A percentile compares a stretch with the other conserved stretches of the same genome.
These are phyloP conservation scores for Momotus momota DNA, from an alignment of 2,797 vertebrate species.

Conservation along the genomic window DNA sequence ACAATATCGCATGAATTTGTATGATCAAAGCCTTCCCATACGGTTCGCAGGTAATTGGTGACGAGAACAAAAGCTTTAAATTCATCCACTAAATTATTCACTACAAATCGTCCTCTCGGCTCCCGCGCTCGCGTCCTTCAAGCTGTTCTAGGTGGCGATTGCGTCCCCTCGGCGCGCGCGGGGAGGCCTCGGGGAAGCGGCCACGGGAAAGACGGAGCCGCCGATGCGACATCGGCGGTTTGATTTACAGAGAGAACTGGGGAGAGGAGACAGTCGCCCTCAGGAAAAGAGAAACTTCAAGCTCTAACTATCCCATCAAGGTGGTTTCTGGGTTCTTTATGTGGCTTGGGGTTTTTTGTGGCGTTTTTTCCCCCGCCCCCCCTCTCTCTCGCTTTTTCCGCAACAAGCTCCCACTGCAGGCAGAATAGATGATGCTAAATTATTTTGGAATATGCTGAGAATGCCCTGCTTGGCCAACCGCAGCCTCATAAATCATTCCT, in stretches of 20 bases:
- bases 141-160: conserved; percentile 43
- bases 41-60: conserved; percentile 60
- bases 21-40: conserved; percentile 58
- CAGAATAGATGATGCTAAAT: conserved; percentile 55
- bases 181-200: conserved; percentile 22
- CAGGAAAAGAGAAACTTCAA: not conserved
- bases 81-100: conserved; percentile 71
- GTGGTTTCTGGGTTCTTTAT: not conserved
- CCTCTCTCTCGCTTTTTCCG: not conserved
- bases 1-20: conserved; percentile 22
- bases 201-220: conserved; percentile 11
- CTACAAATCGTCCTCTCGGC: conserved; percentile 40
- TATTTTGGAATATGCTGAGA: conserved; percentile 67
- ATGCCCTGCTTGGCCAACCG: conserved; percentile 51
- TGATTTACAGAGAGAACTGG: conserved; percentile 27
- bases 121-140: conserved; percentile 48
- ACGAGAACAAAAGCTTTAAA: conserved; percentile 71
- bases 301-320: conserved; percentile 23
- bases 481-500: conserved; percentile 74
- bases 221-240: not conserved
- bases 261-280: conserved; percentile 8
- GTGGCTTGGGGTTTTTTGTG: not conserved
- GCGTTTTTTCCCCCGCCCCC: not conserved
- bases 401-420: conserved; percentile 11
- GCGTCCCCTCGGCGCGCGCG: not conserved